Evolutionary conservation across 2,113 vertebrate species (phyloP).

Genomic region (Dermatemys mawii): DNA sequence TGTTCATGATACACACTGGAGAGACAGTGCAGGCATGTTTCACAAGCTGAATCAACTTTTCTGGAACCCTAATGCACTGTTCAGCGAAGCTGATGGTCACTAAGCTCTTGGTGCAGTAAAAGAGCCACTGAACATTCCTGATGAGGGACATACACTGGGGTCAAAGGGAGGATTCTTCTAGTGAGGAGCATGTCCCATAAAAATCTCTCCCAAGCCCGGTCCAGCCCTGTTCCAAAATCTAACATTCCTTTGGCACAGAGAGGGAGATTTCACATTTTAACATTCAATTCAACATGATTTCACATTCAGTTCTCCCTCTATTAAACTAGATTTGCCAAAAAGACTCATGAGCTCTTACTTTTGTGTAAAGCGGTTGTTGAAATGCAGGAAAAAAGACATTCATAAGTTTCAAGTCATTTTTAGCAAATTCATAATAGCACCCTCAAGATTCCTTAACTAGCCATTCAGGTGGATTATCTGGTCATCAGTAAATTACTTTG

Average conservation of each 20-base stretch:
- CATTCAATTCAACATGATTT: no score
- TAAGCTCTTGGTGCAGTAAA: neutral
- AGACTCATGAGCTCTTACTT: neutral
- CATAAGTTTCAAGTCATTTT: neutral
- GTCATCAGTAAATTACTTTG: slow-evolving; percentile 1
- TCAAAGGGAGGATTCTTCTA: neutral
- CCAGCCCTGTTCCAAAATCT: neutral
- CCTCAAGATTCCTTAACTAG: slow-evolving; percentile 21
- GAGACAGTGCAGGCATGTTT: accelerated
- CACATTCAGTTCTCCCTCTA: no score
- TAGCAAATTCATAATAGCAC: neutral
- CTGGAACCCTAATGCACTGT: accelerated
- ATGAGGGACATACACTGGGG: neutral
- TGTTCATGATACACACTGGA: neutral
- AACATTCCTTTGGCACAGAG: neutral
- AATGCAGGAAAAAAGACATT: neutral
- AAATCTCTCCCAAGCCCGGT: neutral
- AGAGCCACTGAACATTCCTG: neutral
- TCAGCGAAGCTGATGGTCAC: neutral
- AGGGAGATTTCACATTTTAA: neutral
- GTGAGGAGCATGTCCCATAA: neutral
- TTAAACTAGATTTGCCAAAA: neutral
- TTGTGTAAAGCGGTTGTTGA: neutral
- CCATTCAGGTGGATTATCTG: slow-evolving; percentile 2
- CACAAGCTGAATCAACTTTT: neutral